These are phyloP conservation scores for Diphyllodes magnificus DNA, from an alignment of 2,113 vertebrate genomes.

Conservation along the genomic window DNA sequence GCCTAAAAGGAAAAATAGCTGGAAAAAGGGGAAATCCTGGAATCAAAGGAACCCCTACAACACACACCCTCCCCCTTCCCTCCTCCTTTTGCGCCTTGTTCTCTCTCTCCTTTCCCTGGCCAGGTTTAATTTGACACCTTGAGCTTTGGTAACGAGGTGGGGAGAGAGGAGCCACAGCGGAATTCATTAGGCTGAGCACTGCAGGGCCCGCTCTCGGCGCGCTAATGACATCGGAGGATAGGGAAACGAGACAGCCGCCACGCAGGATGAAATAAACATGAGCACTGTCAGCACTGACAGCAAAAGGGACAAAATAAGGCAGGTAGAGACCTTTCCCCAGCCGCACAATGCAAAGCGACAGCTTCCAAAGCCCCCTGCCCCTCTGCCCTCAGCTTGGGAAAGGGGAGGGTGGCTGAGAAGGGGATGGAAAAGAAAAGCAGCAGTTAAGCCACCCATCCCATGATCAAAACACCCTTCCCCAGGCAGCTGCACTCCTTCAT, in stretches of 20 bases:
- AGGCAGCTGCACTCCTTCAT: neutral
- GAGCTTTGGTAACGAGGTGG: conserved; percentile 89
- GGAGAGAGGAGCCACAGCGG: conserved; percentile 86
- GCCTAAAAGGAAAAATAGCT: neutral
- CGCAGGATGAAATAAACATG: conserved; percentile 98
- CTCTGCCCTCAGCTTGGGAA: neutral
- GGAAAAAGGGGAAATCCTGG: neutral
- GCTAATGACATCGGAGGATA: conserved; percentile 96
- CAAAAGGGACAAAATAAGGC: conserved; percentile 83
- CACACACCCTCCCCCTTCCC: neutral
- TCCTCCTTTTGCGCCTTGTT: neutral
- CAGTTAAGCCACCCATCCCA: conserved; percentile 4
- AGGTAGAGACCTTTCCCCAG: conserved; percentile 85
- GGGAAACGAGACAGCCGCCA: conserved; percentile 89
- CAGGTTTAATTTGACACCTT: conserved; percentile 98
- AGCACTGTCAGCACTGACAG: conserved; percentile 92
- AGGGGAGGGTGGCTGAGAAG: neutral
- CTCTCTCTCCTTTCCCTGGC: conserved; percentile 72
- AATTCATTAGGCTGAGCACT: conserved; percentile 95
- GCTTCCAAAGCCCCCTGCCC: conserved; percentile 56
- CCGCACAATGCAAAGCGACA: conserved; percentile 79
- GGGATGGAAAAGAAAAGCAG: neutral
- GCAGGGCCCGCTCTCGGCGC: conserved; percentile 86
- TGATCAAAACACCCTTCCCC: neutral
- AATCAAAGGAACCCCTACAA: neutral